These are phyloP conservation scores for Siderastrea radians DNA, from an alignment of 92 coral and sea anemone species.

Conservation along the genomic window DNA sequence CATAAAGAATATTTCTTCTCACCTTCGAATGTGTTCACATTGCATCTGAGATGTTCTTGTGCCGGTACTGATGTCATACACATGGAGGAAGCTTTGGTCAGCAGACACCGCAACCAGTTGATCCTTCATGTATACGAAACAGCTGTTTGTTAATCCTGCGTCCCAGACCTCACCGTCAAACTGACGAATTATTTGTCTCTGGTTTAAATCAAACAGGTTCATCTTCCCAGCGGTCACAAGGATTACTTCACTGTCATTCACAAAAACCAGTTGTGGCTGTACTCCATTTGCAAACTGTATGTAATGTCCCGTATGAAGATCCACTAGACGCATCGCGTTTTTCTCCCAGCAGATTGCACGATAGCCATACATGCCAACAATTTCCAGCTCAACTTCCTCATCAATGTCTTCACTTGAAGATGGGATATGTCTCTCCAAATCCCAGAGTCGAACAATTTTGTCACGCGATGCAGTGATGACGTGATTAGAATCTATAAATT, in stretches of 20 bases:
- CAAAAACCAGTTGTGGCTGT: constrained; percentile 69
- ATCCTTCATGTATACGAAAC: constrained; percentile 49
- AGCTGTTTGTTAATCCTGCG: constrained; percentile 39
- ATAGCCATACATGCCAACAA: constrained; percentile 41
- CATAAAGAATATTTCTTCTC: background rate
- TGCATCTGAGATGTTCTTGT: constrained; percentile 29
- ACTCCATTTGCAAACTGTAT: constrained; percentile 59
- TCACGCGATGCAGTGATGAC: constrained; percentile 81
- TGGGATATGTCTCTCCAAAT: constrained; percentile 58
- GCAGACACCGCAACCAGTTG: constrained; percentile 52
- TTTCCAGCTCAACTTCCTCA: constrained; percentile 65
- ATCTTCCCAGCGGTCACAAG: constrained; percentile 55
- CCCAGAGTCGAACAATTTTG: constrained; percentile 82
- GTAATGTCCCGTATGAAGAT: constrained; percentile 56
- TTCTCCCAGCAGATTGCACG: constrained; percentile 56
- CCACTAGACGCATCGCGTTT: constrained; percentile 47
- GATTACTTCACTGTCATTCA: constrained; percentile 52
- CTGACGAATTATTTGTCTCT: constrained; percentile 42
- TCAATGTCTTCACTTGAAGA: constrained; percentile 32
- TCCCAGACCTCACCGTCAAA: constrained; percentile 65
- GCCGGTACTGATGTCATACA: constrained; percentile 74
- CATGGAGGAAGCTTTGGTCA: constrained; percentile 51
- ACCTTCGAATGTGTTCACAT: constrained; percentile 63
- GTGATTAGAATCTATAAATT: constrained; percentile 67
- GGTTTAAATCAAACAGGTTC: constrained; percentile 60